Base-by-base conservation (phyloP, 2,113 vertebrate species). In the Baryphthengus martii region DNA sequence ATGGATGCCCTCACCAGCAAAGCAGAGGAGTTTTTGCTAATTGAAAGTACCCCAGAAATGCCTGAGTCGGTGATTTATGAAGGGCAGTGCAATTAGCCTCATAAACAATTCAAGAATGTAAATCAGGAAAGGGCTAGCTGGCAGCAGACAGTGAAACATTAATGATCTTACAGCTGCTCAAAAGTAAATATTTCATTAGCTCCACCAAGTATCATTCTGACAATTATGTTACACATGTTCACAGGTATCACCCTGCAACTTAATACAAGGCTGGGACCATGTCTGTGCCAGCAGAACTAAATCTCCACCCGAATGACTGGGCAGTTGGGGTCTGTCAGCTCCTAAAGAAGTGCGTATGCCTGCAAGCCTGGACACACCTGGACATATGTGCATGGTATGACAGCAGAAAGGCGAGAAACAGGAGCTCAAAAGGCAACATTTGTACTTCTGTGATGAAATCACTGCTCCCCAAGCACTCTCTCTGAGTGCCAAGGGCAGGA, bases 131-230 rank as follows among this genome's bases (percentile, higher is more conserved):
- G 74, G 74, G 62, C 33, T 13, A 61, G 58, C 70, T 91, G 79
- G 85, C 78, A 82, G 81, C 71, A 88, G 77, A 74, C 59, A 66
- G 90, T 79, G 90, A 93, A 80, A 88, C 86, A 67, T 91, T 81
- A 49, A 90, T 77, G 88, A 80, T 77, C 70, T 72, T 91, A 76
- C 79, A 95, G 93, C 93, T 94, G 93, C 94, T 96, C 73, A 79
- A 71, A 93, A 59, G 93, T 89, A 89, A 96, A 77, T 90, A 94
- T 95, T 93, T 93, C 73, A 96, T 87, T 85, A 90, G 75, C 75
- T 90, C 39, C 86, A 72, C 23, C 76, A 45, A 44, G 62, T 23
- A 65, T 20, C 66, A 9, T 37, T 55, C 24, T 83, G 91, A 74
- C 66, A 87, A 33, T 85, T 37, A n/a, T 52, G 81, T 86, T 39